Base-by-base conservation (phyloP, 2,797 vertebrate species). In the Mastacembelus armatus region DNA sequence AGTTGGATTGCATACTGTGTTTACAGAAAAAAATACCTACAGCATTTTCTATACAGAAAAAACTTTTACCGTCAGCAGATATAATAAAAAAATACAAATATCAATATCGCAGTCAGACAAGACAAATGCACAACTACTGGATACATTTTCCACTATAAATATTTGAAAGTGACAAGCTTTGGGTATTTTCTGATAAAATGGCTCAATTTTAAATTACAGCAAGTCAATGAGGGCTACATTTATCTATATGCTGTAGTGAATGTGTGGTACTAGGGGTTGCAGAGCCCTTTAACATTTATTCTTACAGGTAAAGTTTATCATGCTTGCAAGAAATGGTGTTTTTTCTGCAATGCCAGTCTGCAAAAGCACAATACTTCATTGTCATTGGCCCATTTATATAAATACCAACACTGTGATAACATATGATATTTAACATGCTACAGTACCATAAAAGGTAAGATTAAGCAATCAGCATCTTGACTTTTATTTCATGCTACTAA, bases 81-180 rank as follows among this genome's bases (percentile, higher is more conserved):
- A 66, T n/a, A 77, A 78, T 71, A 59, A 74, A 69, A 83, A 73
- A 27, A 19, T n/a, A n/a, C n/a, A 47, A 54, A 78, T 72, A 74
- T 78, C 62, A 74, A 68, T 74, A 71, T 71, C 35, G 44, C 29
- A 66, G 32, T 47, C 58, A 60, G 51, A 51, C 45, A 54, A 71
- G 48, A 88, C 55, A 74, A 85, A 85, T 77, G 61, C 58, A 29
- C 4, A 24, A 18, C 18, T 8, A 27, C 43, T 27, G 50, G 71
- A 75, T 47, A 38, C 16, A 63, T 83, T 83, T 70, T 50, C 33
- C 22, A 36, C 64, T 70, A 83, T 63, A 66, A 79, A 85, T 72
- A 48, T 75, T 60, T 35, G 36, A 68, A 77, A 60, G 60, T 1
- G 8, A 52, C 49, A 74, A 52, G 59, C 1, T 1, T n/a, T 26